These are phyloP conservation scores for Sesamia inferens DNA, from an alignment of 2,888 invertebrate species.

Conservation along the genomic window DNA sequence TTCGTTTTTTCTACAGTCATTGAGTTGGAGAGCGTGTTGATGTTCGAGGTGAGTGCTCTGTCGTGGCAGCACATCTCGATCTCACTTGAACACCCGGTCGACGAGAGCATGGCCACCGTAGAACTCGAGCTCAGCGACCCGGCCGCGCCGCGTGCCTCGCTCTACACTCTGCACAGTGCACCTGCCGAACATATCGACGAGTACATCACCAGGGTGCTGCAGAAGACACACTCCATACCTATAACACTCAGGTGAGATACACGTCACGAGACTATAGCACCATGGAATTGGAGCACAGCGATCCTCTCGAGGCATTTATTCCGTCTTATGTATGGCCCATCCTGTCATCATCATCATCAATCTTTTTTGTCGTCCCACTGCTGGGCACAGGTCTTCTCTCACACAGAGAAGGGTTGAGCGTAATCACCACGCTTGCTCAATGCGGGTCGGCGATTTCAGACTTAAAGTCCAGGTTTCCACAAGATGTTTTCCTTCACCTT, in stretches of 20 bases:
- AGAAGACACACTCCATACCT: conserved; percentile 97
- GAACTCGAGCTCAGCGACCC: conserved; percentile 96
- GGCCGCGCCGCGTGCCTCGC: conserved; percentile 93
- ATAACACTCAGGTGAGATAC: conserved; percentile 65
- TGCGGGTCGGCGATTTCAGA: no score
- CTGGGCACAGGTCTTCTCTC: no score
- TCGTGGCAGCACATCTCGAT: conserved; percentile 97
- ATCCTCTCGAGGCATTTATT: background rate
- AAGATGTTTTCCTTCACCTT: no score
- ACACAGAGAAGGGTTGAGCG: no score
- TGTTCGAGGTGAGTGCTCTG: conserved; percentile 97
- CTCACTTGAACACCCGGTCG: conserved; percentile 97
- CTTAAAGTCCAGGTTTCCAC: no score
- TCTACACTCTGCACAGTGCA: conserved; percentile 91
- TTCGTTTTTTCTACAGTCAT: conserved; percentile 71
- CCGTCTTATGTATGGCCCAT: background rate
- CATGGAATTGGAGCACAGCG: background rate
- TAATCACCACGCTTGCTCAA: no score
- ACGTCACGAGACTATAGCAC: background rate
- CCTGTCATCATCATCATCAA: no score
- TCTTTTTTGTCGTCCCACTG: no score
- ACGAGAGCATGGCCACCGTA: conserved; percentile 97
- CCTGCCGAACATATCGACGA: conserved; percentile 85
- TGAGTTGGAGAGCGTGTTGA: conserved; percentile 94
- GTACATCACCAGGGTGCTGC: conserved; percentile 91